Evolutionary conservation across 2,888 invertebrate genomes (phyloP), one percentile per base, ranked within the genome.

Genomic region (Cantharis lateralis): DNA sequence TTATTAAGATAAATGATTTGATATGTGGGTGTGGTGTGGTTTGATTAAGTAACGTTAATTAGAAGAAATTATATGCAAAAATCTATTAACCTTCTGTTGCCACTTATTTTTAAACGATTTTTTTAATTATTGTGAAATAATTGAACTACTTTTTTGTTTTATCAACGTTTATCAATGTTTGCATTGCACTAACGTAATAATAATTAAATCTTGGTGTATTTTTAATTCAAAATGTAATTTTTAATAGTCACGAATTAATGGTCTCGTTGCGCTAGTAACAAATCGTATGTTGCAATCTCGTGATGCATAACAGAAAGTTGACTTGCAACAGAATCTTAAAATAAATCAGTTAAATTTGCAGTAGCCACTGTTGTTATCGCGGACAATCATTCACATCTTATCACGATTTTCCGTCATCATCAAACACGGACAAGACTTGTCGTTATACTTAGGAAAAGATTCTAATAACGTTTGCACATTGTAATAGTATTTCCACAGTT

Each of bases 371-470:
- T 77, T 80, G 79, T 83, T 83, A 83, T 83, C 83, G 82, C 77
- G 79, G 73, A 78, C 82, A 77, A 83, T 83, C 82, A 83, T 76
- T 84, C 82, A 84, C 72, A 72, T 79, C 79, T 80, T 82, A 84
- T 84, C 83, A 82, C 80, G 83, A 84, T 83, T 78, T 76, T 75
- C 80, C 80, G 81, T 82, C 82, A 81, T 78, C 76, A 80, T 80
- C 80, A 80, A 79, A 82, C 81, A 82, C 80, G 82, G 80, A 71
- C 80, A 80, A 76, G 78, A 78, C 80, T 80, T 81, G 81, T 81
- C 80, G 16, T 79, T 78, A 79, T 79, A 81, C 78, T 79, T 78
- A 77, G 76, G 71, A 70, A 76, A 68, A 61, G 74, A 80, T 76
- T 79, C 79, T 79, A 82, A 82, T 82, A 81, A 81, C 81, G 79